Evolutionary conservation across 2,113 vertebrate species (phyloP), one percentile per base, ranked within the genome.

Genomic region (Muntiacus reevesi): DNA sequence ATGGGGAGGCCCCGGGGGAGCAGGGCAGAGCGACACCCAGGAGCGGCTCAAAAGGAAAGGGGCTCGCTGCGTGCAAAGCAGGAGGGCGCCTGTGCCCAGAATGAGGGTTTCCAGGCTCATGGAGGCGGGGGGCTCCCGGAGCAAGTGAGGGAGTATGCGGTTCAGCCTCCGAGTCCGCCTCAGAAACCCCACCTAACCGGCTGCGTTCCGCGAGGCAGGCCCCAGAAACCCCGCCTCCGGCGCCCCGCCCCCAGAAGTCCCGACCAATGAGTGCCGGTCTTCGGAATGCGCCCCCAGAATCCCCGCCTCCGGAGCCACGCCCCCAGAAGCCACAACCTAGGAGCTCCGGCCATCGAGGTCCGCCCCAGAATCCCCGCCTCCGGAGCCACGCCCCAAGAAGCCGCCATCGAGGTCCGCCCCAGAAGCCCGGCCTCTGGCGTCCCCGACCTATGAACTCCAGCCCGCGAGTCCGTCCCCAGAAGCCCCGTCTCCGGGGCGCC

Each of bases 71-170:
- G 33, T 3, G 33, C 33, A n/a, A 7, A 2, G 50, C 17, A 7
- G 33, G 19, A 57, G 8, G 13, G n/a, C n/a, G 82, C 52, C 82
- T 12, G 50, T 7, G 81, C 50, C 50, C 11, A n/a, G 33, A 83
- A 54, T 25, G 12, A 54, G 50, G 19, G 52, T n/a, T 25, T 54
- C 50, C 6, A 55, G 81, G 19, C 17, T 10, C 11, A 13, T 13
- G 7, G 50, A 11, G 1, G 47, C 6, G 19, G 3, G 6, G 7
- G 25, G 27, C 83, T 40, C n/a, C 21, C 3, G 23, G 54, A 40
- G 14, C 25, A 23, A 25, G 2, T 1, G 15, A n/a, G 54, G 25
- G 25, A 10, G 25, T 7, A 4, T 8, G 36, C 8, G 8, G 14
- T 28, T 6, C 36, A 27, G 6, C 47, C 76, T 28, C 25, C 6